Base-by-base conservation (phyloP, 1,140 invertebrate genomes). In the Lamellibrachia luymesi region DNA sequence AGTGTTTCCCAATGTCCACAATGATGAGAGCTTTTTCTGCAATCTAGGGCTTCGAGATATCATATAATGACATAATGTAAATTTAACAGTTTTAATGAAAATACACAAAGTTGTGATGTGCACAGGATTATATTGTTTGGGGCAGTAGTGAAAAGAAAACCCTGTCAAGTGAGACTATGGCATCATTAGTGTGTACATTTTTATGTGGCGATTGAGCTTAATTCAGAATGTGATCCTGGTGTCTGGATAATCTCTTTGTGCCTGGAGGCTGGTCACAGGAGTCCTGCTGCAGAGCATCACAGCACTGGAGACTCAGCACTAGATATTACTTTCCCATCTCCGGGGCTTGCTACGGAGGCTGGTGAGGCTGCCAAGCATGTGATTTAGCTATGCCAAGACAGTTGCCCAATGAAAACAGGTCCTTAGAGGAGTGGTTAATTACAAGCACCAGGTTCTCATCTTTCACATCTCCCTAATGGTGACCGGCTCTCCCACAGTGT, bases 371-470 rank as follows among this genome's bases (percentile, higher is more conserved):
- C 64, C 64, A 80, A 22, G 64, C 64, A 22, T 80, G 64, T 80
- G 64, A 80, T 80, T 80, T 80, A 80, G 64, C 52, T 17, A 6
- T 56, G 52, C 64, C 64, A 80, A 80, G 64, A 80, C 64, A 80
- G 64, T 80, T 80, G 64, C 64, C 64, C 64, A 80, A 80, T 80
- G 64, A 80, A 80, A 80, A 80, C 64, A 80, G 64, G 64, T 80
- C 64, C 64, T 80, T 80, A 80, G 64, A 80, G 64, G 64, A 80
- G 64, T 80, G 64, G 64, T 80, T 80, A 80, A 80, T 80, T 80
- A 80, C 64, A 80, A 4, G 4, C 64, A 17, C 64, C 64, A 80
- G 64, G 13, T 17, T 80, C 64, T 80, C 64, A 80, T 80, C 64
- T 80, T 80, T 80, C 64, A 80, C 64, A 80, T 80, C 64, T 80